These are phyloP conservation scores for mouse (Mus musculus) DNA, from an alignment of 2,113 vertebrate genomes.

Conservation along the genomic window GRCm39 chr4:77018501-77019000, in stretches of 20 bases:
- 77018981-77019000: background rate
- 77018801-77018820: background rate
- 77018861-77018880: background rate
- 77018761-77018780: background rate
- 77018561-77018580: background rate
- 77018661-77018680: background rate
- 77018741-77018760: background rate
- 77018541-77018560: background rate
- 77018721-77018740: background rate
- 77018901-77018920: background rate
- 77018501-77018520: background rate
- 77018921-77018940: background rate
- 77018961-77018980: background rate
- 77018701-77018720: background rate
- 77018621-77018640: background rate
- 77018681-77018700: background rate
- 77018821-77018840: background rate
- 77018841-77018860: background rate
- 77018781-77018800: background rate
- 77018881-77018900: background rate
- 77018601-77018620: conserved; percentile 6
- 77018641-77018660: background rate
- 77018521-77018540: background rate
- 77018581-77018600: background rate
- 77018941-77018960: background rate